Evolutionary conservation across 2,113 vertebrate species (phyloP).

Genomic region (Camelus dromedarius): DNA sequence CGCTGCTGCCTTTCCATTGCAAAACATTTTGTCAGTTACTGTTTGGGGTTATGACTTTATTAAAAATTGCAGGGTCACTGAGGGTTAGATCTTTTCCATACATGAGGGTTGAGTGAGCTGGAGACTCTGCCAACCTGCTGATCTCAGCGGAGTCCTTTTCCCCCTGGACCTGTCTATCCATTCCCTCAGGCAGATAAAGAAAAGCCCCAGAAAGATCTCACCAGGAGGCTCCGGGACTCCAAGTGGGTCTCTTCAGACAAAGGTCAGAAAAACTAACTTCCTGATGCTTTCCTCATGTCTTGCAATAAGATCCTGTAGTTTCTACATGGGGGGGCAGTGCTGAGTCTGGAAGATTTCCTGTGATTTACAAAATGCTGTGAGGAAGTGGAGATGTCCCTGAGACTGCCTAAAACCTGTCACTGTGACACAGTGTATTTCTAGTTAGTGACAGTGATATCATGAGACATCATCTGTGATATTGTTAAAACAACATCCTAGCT

Average conservation of each 20-base stretch:
- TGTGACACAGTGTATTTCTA: not conserved
- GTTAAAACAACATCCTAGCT: not conserved
- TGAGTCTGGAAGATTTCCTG: conserved; percentile 5
- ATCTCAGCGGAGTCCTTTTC: not conserved
- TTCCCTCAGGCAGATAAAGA: not conserved
- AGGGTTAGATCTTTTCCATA: not conserved
- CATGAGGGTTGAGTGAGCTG: not conserved
- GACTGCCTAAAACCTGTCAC: not conserved
- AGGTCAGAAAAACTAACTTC: conserved; percentile 10
- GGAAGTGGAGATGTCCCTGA: not conserved
- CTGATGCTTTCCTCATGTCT: not conserved
- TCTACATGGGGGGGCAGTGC: not conserved
- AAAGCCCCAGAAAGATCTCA: conserved; percentile 9
- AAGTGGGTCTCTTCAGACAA: not conserved
- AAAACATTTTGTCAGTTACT: not conserved
- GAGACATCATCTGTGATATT: not conserved
- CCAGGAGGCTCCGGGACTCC: not conserved
- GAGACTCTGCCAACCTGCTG: not conserved
- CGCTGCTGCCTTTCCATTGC: not conserved
- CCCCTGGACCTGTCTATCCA: not conserved
- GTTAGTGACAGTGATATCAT: not conserved
- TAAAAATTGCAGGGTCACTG: not conserved
- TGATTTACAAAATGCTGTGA: not conserved
- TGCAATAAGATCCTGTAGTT: not conserved
- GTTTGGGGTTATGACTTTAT: not conserved